Evolutionary conservation across 2,113 vertebrate genomes (phyloP).

Genomic region (Mola mola): DNA sequence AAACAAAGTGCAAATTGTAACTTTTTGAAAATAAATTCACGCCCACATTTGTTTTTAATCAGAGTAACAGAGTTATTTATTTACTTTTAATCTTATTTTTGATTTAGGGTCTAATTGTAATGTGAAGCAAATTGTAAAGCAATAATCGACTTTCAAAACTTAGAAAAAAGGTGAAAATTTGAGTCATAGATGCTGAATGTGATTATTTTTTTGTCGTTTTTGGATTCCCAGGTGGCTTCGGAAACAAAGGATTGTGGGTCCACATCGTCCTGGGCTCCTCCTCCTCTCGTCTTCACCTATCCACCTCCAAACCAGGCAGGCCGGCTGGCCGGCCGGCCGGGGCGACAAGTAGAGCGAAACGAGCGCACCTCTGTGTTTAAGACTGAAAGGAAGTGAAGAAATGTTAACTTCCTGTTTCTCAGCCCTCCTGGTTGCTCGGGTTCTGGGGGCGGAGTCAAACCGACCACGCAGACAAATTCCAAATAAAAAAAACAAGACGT

Average conservation of each 20-base stretch:
- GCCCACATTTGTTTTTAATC: no score
- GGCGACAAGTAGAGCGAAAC: constrained; percentile 53
- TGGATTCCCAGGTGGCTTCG: constrained; percentile 29
- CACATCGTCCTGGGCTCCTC: constrained; percentile 34
- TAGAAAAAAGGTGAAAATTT: no score
- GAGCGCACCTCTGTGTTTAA: not conserved
- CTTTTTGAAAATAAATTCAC: no score
- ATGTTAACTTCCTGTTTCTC: constrained; percentile 1
- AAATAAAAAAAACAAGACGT: not conserved
- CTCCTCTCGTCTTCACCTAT: not conserved
- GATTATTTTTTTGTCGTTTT: constrained; percentile 7
- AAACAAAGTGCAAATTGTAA: no score
- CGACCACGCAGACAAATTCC: not conserved
- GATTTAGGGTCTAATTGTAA: no score
- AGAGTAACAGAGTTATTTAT: no score
- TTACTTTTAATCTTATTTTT: no score
- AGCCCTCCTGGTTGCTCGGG: not conserved
- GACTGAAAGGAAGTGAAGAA: constrained; percentile 14
- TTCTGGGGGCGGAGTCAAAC: not conserved
- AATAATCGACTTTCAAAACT: no score
- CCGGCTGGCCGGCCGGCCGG: constrained; percentile 39
- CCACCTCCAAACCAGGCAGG: constrained; percentile 29
- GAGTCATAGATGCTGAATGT: no score
- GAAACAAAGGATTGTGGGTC: constrained; percentile 39
- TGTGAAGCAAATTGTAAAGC: no score